Evolutionary conservation across 2,797 vertebrate species (phyloP).

Genomic region (Spatula versicolor): DNA sequence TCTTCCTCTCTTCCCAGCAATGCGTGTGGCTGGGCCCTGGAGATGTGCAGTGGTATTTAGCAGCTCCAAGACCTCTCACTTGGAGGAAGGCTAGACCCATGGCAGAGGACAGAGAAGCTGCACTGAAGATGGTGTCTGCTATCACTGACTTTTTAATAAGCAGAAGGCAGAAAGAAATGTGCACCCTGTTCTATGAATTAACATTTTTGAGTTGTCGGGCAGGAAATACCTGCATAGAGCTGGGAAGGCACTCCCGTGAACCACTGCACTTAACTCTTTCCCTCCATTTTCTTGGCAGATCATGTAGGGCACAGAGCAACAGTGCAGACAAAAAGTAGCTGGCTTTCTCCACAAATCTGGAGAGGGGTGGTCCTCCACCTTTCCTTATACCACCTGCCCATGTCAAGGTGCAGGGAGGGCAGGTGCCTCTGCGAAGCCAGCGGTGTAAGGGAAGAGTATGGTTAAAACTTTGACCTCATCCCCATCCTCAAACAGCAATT

Average conservation of each 20-base stretch:
- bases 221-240: slow-evolving; percentile 23
- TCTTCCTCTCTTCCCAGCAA: not conserved
- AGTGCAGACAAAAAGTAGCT: not conserved
- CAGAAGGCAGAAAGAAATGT: slow-evolving; percentile 24
- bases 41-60: not conserved
- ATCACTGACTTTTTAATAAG: not conserved
- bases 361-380: not conserved
- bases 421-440: not conserved
- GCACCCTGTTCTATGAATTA: not conserved
- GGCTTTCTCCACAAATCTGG: not conserved
- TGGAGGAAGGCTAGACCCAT: not conserved
- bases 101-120: not conserved
- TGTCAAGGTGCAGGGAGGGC: not conserved
- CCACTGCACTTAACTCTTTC: not conserved
- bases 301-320: not conserved
- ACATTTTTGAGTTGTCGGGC: not conserved
- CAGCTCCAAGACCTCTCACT: not conserved
- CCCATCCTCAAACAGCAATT: not conserved
- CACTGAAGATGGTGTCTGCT: not conserved
- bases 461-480: not conserved
- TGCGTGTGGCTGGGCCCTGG: not conserved
- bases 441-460: not conserved
- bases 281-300: not conserved
- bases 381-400: not conserved
- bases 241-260: not conserved